Evolutionary conservation across 1,140 invertebrate species (phyloP).

Genomic region (Oscheius sp.): DNA sequence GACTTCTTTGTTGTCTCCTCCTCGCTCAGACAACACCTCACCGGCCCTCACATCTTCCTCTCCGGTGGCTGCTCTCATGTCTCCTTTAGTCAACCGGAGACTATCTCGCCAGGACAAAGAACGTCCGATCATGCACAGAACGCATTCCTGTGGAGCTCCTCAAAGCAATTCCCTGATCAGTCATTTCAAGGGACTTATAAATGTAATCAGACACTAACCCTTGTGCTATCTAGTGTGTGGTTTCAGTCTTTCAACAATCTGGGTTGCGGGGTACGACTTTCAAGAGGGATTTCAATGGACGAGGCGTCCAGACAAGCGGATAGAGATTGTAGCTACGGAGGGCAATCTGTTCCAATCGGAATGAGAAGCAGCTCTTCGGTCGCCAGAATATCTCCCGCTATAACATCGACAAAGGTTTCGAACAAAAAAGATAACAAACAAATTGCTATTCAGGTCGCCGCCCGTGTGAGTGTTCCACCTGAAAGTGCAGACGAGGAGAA

Average conservation of each 20-base stretch:
- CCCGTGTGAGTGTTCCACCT: constrained; percentile 15
- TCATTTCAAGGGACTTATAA: constrained; percentile 50
- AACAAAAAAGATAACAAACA: constrained; percentile 5
- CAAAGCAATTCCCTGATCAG: constrained; percentile 40
- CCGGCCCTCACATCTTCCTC: constrained; percentile 6
- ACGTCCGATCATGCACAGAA: constrained; percentile 33
- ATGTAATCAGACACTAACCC: too few species aligned
- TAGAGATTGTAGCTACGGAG: background rate
- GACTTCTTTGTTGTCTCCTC: constrained; percentile 11
- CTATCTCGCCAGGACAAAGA: constrained; percentile 28
- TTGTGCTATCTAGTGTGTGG: background rate
- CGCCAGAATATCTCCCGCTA: constrained; percentile 17
- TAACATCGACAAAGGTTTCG: constrained; percentile 21
- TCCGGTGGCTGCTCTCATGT: constrained; percentile 24
- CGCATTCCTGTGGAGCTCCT: constrained; percentile 29
- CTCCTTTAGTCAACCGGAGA: background rate
- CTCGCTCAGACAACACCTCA: background rate
- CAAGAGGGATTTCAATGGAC: constrained; percentile 39
- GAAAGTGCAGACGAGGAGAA: constrained; percentile 34
- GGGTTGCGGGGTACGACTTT: constrained; percentile 31
- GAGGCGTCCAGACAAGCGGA: constrained; percentile 27
- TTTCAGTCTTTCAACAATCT: constrained; percentile 43
- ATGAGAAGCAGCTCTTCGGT: constrained; percentile 31
- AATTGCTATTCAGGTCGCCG: constrained; percentile 7
- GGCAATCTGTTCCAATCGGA: constrained; percentile 15